Evolutionary conservation across 2,888 invertebrate species (phyloP), one percentile per base, ranked within the genome.

Genomic region (Lordiphosa fenestrarum): DNA sequence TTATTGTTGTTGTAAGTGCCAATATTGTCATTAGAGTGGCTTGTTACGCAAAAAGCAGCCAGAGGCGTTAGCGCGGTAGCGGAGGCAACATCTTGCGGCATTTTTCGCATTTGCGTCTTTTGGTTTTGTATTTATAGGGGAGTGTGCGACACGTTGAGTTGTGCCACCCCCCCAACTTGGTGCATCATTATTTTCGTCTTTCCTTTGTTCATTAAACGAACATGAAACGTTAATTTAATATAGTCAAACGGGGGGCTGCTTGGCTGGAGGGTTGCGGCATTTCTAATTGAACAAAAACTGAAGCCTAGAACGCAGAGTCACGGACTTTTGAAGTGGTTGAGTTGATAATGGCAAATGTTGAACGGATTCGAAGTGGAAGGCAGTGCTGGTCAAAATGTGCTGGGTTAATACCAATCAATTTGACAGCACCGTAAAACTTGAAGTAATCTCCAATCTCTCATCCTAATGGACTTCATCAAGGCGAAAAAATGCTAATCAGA

Each of bases 181-280:
- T 75, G 85, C 85, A 84, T 80, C 85, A 80, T 80, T 84, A 80
- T 84, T 80, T 80, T 73, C 80, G 65, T 80, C 83, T 71, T 73
- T 69, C n/a, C 71, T 84, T 84, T 81, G 85, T 81, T 81, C 80
- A 81, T 81, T 84, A 81, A 81, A 84, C 71, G 80, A 80, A 81
- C 85, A 81, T 84, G 80, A 81, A 84, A 84, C 80, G 80, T 84
- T 81, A 84, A 81, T 84, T 81, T 81, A 81, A 81, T 81, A 81
- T 84, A 84, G 80, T 75, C 80, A 60, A 71, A 69, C 69, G 71
- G 68, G 66, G 65, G 58, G 53, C 38, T 55, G 50, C 69, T 49
- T 59, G 49, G 33, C 42, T 38, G 39, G 51, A 46, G 56, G 57
- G 57, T 37, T 63, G 57, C 30, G 66, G 47, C 57, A 41, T 39